Conservation (phyloP, 2,888 invertebrate genomes). For the Choristoneura rosaceana region DNA sequence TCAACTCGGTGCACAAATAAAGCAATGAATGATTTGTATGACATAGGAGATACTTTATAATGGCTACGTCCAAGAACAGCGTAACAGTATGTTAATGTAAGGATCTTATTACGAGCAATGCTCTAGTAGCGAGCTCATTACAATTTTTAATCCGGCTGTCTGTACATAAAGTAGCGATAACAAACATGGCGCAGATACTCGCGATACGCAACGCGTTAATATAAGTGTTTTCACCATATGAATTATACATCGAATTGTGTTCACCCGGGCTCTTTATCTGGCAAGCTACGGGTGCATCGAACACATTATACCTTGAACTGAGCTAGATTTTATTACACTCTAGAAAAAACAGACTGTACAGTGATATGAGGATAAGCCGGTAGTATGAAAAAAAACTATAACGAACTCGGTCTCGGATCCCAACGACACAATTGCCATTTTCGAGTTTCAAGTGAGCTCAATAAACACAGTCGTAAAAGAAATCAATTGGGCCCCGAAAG, state of each 20-base stretch:
- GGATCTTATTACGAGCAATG: conserved; percentile 53
- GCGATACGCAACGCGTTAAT: conserved; percentile 66
- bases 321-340: conserved; percentile 56
- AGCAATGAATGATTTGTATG: conserved; percentile 31
- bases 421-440: conserved; percentile 68
- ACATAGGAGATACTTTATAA: conserved; percentile 28
- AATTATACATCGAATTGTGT: conserved; percentile 69
- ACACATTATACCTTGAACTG: conserved; percentile 60
- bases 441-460: conserved; percentile 77
- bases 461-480: conserved; percentile 85
- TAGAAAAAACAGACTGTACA: conserved; percentile 44
- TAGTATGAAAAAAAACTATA: conserved; percentile 7
- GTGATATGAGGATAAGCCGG: conserved; percentile 22
- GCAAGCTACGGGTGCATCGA: conserved; percentile 59
- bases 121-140: conserved; percentile 53
- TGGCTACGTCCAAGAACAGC: conserved; percentile 44
- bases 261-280: conserved; percentile 62
- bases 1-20: conserved; percentile 14
- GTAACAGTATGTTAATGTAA: conserved; percentile 50
- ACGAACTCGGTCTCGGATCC: conserved; percentile 37
- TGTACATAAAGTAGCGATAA: conserved; percentile 62
- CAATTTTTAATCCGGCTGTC: conserved; percentile 59
- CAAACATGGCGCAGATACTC: conserved; percentile 59
- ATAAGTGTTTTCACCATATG: conserved; percentile 69
- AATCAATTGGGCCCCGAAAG: conserved; percentile 81